Conservation (phyloP, 2,113 vertebrate species). For the Hyla sarda region DNA sequence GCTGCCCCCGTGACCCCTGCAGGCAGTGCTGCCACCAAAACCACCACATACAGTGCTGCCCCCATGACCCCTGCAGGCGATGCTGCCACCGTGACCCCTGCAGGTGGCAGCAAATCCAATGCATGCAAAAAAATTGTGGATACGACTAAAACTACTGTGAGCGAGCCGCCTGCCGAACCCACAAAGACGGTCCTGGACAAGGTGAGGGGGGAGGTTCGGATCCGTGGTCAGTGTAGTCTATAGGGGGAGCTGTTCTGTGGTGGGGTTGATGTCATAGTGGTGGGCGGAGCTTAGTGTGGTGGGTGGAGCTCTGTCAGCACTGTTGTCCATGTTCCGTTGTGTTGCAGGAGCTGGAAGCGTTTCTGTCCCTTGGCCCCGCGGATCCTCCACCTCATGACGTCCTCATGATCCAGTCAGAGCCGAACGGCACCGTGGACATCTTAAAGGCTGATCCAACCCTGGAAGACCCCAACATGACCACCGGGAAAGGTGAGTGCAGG, state of each 20-base stretch:
- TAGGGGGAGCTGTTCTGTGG: too few relatives aligned
- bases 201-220: neutral
- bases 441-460: slow-evolving; percentile 72
- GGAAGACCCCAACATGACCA: slow-evolving; percentile 68
- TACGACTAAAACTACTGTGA: neutral
- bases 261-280: neutral
- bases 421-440: slow-evolving; percentile 74
- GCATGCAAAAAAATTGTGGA: neutral
- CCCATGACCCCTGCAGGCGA: neutral
- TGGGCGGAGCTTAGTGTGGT: neutral
- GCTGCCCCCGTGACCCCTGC: too few relatives aligned
- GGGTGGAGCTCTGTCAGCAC: too few relatives aligned
- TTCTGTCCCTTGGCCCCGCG: slow-evolving; percentile 10
- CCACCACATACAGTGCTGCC: neutral
- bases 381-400: slow-evolving; percentile 74
- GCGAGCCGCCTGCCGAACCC: neutral
- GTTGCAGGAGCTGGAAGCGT: slow-evolving; percentile 2
- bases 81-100: neutral
- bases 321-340: neutral
- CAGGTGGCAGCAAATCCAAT: too few relatives aligned
- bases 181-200: slow-evolving; percentile 19
- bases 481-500: slow-evolving; percentile 14
- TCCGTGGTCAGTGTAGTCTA: too few relatives aligned
- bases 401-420: slow-evolving; percentile 83
- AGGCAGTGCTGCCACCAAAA: neutral